A percentile compares a stretch with the other conserved stretches of the same genome.
These are phyloP conservation scores for Dasysyrphus albostriatus DNA, from an alignment of 2,888 invertebrate genomes.

Conservation along the genomic window DNA sequence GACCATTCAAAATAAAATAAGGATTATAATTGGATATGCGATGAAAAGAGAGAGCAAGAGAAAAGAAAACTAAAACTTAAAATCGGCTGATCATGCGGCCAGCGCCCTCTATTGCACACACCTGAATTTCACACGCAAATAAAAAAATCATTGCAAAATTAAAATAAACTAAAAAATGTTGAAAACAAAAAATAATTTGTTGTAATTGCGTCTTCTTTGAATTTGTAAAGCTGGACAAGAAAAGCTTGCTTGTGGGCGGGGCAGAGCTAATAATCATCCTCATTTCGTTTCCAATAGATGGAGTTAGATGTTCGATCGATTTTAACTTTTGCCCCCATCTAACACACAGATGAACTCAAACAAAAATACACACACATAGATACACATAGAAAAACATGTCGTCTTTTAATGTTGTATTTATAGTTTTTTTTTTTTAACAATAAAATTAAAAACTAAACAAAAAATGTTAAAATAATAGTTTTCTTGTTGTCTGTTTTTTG, in stretches of 20 bases:
- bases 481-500: slow-evolving; percentile 79
- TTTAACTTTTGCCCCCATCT: slow-evolving; percentile 11
- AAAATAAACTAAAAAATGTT: slow-evolving; percentile 30
- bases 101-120: slow-evolving; percentile 69
- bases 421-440: slow-evolving; percentile 38
- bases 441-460: slow-evolving; percentile 35
- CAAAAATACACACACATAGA: slow-evolving; percentile 49
- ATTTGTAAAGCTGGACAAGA: slow-evolving; percentile 47
- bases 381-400: slow-evolving; percentile 48
- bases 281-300: slow-evolving; percentile 4
- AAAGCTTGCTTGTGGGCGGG: slow-evolving; percentile 42
- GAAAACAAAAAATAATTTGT: slow-evolving; percentile 27
- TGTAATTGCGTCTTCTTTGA: slow-evolving; percentile 77
- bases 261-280: background rate
- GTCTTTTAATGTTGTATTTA: slow-evolving; percentile 60
- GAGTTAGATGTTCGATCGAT: background rate
- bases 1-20: slow-evolving; percentile 52
- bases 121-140: slow-evolving; percentile 64
- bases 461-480: slow-evolving; percentile 32
- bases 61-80: slow-evolving; percentile 38
- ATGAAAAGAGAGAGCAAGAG: slow-evolving; percentile 37
- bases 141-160: slow-evolving; percentile 29
- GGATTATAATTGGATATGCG: slow-evolving; percentile 43
- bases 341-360: slow-evolving; percentile 24
- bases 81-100: slow-evolving; percentile 76